phyloP scores from a whole-genome alignment of 2,888 invertebrate genomes.

The Drosophila affinis region DNA sequence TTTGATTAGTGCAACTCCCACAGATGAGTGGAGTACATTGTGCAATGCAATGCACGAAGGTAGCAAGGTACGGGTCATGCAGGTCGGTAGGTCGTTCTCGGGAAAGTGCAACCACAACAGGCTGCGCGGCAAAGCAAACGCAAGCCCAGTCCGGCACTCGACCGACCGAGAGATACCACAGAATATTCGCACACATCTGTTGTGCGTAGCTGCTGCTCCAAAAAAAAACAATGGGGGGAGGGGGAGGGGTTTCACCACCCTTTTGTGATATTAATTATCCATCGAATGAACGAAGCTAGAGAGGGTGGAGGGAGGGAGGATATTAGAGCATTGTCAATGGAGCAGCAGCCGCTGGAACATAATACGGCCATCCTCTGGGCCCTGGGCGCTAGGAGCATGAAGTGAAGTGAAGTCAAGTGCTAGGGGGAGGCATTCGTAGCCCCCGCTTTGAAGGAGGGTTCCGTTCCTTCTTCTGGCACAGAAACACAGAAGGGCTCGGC shows the following conservation, averaged over 20 bases:
- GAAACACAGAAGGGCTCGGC: neutral
- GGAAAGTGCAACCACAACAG: constrained; percentile 42
- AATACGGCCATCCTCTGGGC: constrained; percentile 24
- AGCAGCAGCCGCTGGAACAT: neutral
- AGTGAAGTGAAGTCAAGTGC: constrained; percentile 3
- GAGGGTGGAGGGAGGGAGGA: neutral
- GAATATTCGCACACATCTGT: constrained; percentile 17
- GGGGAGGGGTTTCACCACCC: neutral
- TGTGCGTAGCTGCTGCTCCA: neutral
- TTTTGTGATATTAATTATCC: neutral
- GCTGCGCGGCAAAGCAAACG: constrained; percentile 35
- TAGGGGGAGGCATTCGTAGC: constrained; percentile 21
- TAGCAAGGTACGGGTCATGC: too few species aligned
- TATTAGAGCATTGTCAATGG: neutral
- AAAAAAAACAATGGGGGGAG: neutral
- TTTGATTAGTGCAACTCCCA: constrained; percentile 23
- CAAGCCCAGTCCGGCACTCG: constrained; percentile 51
- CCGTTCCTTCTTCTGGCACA: neutral
- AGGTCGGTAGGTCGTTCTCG: too few species aligned
- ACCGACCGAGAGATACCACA: constrained; percentile 38
- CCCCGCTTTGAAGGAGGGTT: constrained; percentile 13
- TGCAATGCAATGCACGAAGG: too few species aligned
- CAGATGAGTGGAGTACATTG: neutral
- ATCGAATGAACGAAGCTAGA: constrained; percentile 2
- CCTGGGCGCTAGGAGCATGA: neutral